Percentiles rank a stretch among this genome's conserved stretches.
Evolutionary conservation across 2,888 invertebrate genomes (phyloP).

Genomic region (Portevinia maculata): DNA sequence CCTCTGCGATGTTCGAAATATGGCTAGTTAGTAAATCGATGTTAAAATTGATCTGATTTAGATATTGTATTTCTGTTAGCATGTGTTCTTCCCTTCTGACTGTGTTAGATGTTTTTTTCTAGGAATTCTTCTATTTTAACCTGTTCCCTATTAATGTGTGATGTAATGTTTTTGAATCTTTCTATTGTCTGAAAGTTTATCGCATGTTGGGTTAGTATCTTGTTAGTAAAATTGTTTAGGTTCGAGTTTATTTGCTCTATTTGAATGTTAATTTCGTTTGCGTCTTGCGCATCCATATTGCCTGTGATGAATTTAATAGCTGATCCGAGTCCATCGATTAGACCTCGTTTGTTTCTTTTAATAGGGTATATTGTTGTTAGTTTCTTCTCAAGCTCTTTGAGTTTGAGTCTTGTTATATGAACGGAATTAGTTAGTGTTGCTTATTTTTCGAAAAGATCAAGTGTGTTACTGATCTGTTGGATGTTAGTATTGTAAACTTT

Average conservation of each 20-base stretch:
- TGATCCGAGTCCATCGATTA: too few species aligned
- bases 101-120: slow-evolving; percentile 16
- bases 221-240: slow-evolving; percentile 1
- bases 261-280: too few species aligned
- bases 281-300: too few species aligned
- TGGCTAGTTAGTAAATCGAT: too few species aligned
- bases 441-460: too few species aligned
- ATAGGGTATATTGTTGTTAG: not conserved
- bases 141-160: slow-evolving; percentile 31
- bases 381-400: slow-evolving; percentile 10
- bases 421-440: too few species aligned
- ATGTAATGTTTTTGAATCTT: too few species aligned
- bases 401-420: slow-evolving; percentile 10
- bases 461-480: too few species aligned
- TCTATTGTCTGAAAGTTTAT: too few species aligned
- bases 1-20: too few species aligned
- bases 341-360: too few species aligned
- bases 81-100: slow-evolving; percentile 25
- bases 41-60: too few species aligned
- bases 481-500: slow-evolving; percentile 17
- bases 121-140: slow-evolving; percentile 21
- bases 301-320: slow-evolving; percentile 22
- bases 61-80: slow-evolving; percentile 32
- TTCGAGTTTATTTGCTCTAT: slow-evolving; percentile 13
- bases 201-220: slow-evolving; percentile 8